These are phyloP conservation scores for Laticauda colubrina DNA, from an alignment of 2,113 vertebrate genomes.

Conservation along the genomic window DNA sequence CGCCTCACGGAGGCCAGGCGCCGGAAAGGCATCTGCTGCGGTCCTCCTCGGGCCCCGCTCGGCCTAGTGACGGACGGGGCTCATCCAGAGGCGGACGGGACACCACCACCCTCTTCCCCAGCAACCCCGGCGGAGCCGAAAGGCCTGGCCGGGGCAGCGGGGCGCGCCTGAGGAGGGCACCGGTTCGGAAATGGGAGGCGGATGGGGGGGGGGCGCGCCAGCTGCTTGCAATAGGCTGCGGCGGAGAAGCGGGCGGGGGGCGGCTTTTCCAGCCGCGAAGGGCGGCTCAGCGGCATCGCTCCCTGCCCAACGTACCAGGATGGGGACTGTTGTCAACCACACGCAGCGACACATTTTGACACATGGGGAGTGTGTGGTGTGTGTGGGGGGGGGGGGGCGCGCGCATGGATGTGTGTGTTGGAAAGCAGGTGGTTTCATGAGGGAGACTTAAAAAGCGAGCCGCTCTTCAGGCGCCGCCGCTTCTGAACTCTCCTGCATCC, in stretches of 20 bases:
- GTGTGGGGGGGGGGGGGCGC: fast-evolving
- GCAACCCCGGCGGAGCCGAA: background rate
- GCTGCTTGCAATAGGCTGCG: background rate
- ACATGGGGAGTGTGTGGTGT: background rate
- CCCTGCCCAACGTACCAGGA: background rate
- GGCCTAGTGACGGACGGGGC: background rate
- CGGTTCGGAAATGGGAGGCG: background rate
- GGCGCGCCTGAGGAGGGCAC: background rate
- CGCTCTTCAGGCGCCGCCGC: background rate
- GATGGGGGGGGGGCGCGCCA: background rate
- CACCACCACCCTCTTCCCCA: no score
- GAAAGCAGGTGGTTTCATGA: background rate
- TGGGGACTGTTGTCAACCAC: background rate
- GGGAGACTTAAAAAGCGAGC: background rate
- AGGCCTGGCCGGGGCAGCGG: no score
- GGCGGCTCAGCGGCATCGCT: no score
- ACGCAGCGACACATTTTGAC: fast-evolving
- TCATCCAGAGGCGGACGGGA: background rate
- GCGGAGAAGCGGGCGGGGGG: background rate
- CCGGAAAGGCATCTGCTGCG: background rate
- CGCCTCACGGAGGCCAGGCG: background rate
- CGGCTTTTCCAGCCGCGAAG: background rate
- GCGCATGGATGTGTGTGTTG: background rate
- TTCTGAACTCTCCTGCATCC: background rate
- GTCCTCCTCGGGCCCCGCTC: background rate